Conservation (phyloP, 2,888 invertebrate genomes). For the Tachina lurida region DNA sequence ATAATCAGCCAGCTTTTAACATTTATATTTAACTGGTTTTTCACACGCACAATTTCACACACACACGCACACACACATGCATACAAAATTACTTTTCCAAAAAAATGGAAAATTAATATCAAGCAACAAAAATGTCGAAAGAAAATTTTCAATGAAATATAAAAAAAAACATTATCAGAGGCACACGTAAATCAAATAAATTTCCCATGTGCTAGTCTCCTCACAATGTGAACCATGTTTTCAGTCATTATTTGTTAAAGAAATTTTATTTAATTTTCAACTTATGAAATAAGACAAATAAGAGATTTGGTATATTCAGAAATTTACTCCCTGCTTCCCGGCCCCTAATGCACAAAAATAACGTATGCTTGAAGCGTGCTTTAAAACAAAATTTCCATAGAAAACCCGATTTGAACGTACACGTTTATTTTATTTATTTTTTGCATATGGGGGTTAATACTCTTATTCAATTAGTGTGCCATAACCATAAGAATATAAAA, state of each 20-base stretch:
- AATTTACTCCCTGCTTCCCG: too few species aligned
- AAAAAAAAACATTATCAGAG: slow-evolving; percentile 10
- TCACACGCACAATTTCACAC: slow-evolving; percentile 70
- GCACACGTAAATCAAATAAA: slow-evolving; percentile 17
- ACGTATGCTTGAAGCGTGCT: too few species aligned
- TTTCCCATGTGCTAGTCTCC: neutral
- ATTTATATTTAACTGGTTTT: slow-evolving; percentile 60
- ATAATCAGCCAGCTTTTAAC: slow-evolving; percentile 48
- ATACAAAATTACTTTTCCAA: slow-evolving; percentile 50
- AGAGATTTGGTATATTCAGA: too few species aligned
- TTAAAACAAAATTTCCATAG: too few species aligned
- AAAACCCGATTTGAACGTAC: too few species aligned
- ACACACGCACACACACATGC: slow-evolving; percentile 70
- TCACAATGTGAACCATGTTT: slow-evolving; percentile 31
- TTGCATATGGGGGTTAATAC: too few species aligned
- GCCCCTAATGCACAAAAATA: too few species aligned
- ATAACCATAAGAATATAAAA: too few species aligned
- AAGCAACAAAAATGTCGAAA: slow-evolving; percentile 22
- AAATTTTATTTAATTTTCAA: neutral
- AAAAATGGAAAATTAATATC: slow-evolving; percentile 18
- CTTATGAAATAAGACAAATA: too few species aligned
- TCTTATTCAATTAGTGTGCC: too few species aligned
- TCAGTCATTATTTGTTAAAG: neutral
- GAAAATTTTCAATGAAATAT: slow-evolving; percentile 24
- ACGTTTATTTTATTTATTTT: too few species aligned